phyloP scores from a whole-genome alignment of 2,888 invertebrate genomes.

The Apamea epomidion region DNA sequence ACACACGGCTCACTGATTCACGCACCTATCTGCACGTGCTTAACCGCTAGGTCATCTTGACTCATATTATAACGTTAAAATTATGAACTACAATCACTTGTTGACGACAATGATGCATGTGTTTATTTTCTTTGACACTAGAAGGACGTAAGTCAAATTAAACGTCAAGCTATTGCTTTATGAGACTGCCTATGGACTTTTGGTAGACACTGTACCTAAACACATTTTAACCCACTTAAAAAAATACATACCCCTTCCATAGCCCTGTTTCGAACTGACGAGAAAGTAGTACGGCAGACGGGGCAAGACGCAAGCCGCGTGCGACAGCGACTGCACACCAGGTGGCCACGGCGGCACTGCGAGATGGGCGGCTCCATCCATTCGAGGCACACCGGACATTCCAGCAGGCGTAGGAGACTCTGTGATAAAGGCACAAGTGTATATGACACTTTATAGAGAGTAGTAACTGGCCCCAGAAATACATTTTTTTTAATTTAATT shows the following conservation, averaged over 20 bases:
- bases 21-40: too few relatives aligned
- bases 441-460: not conserved
- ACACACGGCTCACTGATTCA: too few relatives aligned
- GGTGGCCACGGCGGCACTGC: slow-evolving; percentile 92
- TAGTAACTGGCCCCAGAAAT: not conserved
- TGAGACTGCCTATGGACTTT: too few relatives aligned
- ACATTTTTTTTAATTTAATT: not conserved
- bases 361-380: slow-evolving; percentile 91
- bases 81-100: too few relatives aligned
- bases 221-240: too few relatives aligned
- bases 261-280: slow-evolving; percentile 87
- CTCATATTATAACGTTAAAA: too few relatives aligned
- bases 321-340: slow-evolving; percentile 90
- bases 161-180: too few relatives aligned
- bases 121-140: too few relatives aligned
- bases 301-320: slow-evolving; percentile 90
- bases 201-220: not conserved
- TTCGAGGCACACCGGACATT: slow-evolving; percentile 92
- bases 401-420: slow-evolving; percentile 87
- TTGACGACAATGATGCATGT: too few relatives aligned
- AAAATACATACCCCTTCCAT: slow-evolving; percentile 88
- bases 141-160: too few relatives aligned
- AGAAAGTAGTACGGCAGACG: slow-evolving; percentile 90
- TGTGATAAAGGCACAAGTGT: slow-evolving; percentile 54
- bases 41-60: too few relatives aligned